Evolutionary conservation across 2,113 vertebrate species (phyloP), one percentile per base, ranked within the genome.

Genomic region (Lagenorhynchus albirostris): DNA sequence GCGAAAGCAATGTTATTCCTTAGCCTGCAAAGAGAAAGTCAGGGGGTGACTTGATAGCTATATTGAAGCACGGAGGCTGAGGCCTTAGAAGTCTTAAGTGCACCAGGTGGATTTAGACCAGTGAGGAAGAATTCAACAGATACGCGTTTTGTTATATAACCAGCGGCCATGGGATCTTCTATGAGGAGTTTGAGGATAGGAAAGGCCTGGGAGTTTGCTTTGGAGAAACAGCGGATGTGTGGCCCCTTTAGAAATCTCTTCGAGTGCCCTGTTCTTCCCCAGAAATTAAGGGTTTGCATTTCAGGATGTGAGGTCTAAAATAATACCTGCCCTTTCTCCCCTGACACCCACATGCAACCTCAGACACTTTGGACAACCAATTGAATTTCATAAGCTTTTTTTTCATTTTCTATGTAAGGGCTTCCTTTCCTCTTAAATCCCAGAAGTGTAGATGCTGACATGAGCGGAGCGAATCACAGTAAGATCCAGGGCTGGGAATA

Each of bases 1-100:
- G 80, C 70, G 41, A 18, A 82, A 33, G 87, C 65, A 73, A n/a
- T 58, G 25, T 60, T 67, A 47, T 65, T n/a, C 31, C 67, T 89
- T 65, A 79, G 38, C 84, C 60, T 85, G 17, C 38, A 23, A 90
- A n/a, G 58, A 93, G 65, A 60, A 60, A 90, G 80, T 86, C 36
- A 47, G 63, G 73, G n/a, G 31, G 47, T 41, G 38, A 41, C 67
- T 55, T 62, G 36, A 76, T 67, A 31, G 74, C 53, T 73, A 0
- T 62, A 29, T 3, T 10, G 8, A 63, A 53, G 33, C 8, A 1
- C 1, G 11, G 70, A 62, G 14, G 1, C 29, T 0, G 9, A 58
- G 18, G 55, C 21, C 77, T 23, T 6, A 65, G 79, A 60, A 60
- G 71, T 8, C 67, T 91, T 25, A 4, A 23, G 26, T 2, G 47